Percentiles rank a stretch among this genome's conserved stretches.
Evolutionary conservation across 2,888 invertebrate species (phyloP).

Genomic region (Drosophila flavopinicola): DNA sequence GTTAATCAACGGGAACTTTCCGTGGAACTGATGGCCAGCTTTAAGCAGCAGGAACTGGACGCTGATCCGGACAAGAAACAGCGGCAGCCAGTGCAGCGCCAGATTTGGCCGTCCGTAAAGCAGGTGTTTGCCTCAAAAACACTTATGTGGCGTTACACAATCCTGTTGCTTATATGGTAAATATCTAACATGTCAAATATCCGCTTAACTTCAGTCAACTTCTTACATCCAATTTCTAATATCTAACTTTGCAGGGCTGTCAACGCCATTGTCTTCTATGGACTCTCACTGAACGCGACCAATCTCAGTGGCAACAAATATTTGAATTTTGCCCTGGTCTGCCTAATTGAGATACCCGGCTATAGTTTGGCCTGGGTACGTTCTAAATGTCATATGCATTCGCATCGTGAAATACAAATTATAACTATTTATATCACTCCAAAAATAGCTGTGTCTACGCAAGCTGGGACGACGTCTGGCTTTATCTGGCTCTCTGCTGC

Average conservation of each 20-base stretch:
- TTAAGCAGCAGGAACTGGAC: conserved; percentile 78
- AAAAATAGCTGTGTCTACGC: conserved; percentile 84
- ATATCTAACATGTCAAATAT: conserved; percentile 1
- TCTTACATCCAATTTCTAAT: not conserved
- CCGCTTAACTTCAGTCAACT: too few species aligned
- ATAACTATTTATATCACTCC: conserved; percentile 1
- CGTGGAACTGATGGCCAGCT: conserved; percentile 83
- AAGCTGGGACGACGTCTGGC: conserved; percentile 86
- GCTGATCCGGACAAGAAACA: conserved; percentile 8
- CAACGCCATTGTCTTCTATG: conserved; percentile 89
- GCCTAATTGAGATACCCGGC: conserved; percentile 87
- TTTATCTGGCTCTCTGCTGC: conserved; percentile 85
- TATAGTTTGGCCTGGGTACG: conserved; percentile 85
- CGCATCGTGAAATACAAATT: not conserved
- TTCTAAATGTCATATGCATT: conserved; percentile 1
- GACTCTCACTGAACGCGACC: conserved; percentile 88
- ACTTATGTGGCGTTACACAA: conserved; percentile 84
- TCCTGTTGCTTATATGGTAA: conserved; percentile 85
- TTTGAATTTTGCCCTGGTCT: conserved; percentile 87
- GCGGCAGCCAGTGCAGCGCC: conserved; percentile 52
- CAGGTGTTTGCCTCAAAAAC: conserved; percentile 84
- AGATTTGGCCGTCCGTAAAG: conserved; percentile 84
- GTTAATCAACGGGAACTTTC: conserved; percentile 86
- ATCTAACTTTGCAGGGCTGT: conserved; percentile 84
- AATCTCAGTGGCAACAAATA: conserved; percentile 89